Evolutionary conservation across 1,140 invertebrate genomes (phyloP), one percentile per base, ranked within the genome.

Genomic region (Popillia japonica): DNA sequence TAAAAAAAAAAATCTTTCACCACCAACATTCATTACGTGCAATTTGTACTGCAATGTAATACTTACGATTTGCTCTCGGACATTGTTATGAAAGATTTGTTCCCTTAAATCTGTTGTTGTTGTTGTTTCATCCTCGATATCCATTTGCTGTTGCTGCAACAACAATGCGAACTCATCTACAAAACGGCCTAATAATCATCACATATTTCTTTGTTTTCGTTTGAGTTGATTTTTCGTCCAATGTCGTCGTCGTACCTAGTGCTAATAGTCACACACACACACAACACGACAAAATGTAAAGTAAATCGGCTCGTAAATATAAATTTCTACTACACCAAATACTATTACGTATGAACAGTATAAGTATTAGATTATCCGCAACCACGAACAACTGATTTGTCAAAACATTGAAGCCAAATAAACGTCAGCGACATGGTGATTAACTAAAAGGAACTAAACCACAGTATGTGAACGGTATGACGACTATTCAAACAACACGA

Each of bases 1-100:
- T n/a, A n/a, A n/a, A n/a, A n/a, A n/a, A n/a, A n/a, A n/a, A n/a
- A n/a, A n/a, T n/a, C n/a, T n/a, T n/a, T n/a, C n/a, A n/a, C n/a
- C n/a, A n/a, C n/a, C n/a, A n/a, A n/a, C n/a, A n/a, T n/a, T n/a
- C n/a, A n/a, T n/a, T n/a, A n/a, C n/a, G n/a, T n/a, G n/a, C n/a
- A n/a, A n/a, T n/a, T n/a, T n/a, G n/a, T n/a, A n/a, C n/a, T n/a
- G n/a, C n/a, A 34, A 34, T 34, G 27, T 34, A 2, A 34, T 64
- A 94, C 95, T 94, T 88, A 97, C 96, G 83, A 97, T 95, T 88
- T 97, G 95, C 87, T 97, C 96, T 80, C 96, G 89, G 78, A 98
- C 94, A 84, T 95, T 96, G 86, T 96, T 96, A 87, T 97, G 95
- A 88, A 98, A 98, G 86, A 95, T 90, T 88, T 96, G 94, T 87